Percentiles rank a stretch among this genome's conserved stretches.
Evolutionary conservation across 2,113 vertebrate species (phyloP).

Genomic region (Aegotheles bennettii): DNA sequence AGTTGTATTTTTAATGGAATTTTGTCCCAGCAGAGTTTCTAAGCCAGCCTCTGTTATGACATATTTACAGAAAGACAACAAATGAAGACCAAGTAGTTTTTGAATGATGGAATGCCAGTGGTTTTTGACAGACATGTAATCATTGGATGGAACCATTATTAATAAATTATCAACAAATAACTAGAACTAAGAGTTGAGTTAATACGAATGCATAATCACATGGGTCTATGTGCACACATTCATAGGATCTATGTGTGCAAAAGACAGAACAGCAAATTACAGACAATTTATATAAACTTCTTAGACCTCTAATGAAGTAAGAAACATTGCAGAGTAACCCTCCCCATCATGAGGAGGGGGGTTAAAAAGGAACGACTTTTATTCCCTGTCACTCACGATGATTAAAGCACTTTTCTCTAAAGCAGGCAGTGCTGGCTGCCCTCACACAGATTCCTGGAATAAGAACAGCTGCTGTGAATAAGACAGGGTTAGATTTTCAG

Average conservation of each 20-base stretch:
- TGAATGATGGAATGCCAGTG: background rate
- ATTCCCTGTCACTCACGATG: constrained; percentile 17
- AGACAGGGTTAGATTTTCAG: constrained; percentile 24
- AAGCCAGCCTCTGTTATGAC: background rate
- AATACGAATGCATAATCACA: background rate
- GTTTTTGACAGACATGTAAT: background rate
- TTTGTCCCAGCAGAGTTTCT: background rate
- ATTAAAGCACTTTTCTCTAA: constrained; percentile 29
- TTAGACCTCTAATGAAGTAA: background rate
- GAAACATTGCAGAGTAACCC: background rate
- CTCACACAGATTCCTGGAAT: constrained; percentile 14
- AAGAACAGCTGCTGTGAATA: constrained; percentile 31
- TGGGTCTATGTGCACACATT: background rate
- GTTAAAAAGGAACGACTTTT: background rate
- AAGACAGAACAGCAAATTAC: background rate
- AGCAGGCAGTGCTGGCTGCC: constrained; percentile 3
- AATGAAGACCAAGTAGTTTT: background rate
- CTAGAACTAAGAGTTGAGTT: background rate
- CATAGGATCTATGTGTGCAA: background rate
- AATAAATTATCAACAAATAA: background rate
- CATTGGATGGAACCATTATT: background rate
- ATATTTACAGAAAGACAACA: background rate
- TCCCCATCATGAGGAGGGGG: background rate
- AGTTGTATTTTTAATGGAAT: background rate
- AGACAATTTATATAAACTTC: background rate